Evolutionary conservation across 2,888 invertebrate species (phyloP), one percentile per base, ranked within the genome.

Genomic region (Plemyria rubiginata): DNA sequence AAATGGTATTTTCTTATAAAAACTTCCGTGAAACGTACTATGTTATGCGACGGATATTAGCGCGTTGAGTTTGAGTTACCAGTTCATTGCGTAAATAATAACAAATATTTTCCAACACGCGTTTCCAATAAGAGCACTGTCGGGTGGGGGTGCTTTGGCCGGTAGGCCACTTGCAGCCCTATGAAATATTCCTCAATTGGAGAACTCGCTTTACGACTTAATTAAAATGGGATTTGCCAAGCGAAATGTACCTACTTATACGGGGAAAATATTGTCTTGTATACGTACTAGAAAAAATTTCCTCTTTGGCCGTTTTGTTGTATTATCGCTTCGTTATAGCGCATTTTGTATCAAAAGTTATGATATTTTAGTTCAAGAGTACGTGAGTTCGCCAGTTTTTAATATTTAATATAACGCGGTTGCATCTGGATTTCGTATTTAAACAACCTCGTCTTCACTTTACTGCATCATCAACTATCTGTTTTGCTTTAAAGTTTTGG

Each of bases 71-170:
- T 73, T 79, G 79, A 83, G 85, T 84, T 87, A 85, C 83, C 80
- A 77, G 73, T 74, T 77, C n/a, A n/a, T n/a, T 75, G 82, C 81
- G 82, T 85, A 86, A 86, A 88, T 88, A 89, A 88, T 87, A 88
- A 87, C 84, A 85, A 86, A 86, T 81, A 86, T 86, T 88, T 84
- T 87, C 85, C 85, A 88, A 87, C 87, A 87, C 84, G 79, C 82
- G 82, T 55, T 77, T 77, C 80, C 82, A 80, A 84, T 84, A 87
- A 79, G 78, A 78, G 74, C 66, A 48, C 38, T 60, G 65, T 66
- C 66, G 68, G 28, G 41, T 29, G 32, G 57, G 50, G 68, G 46
- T 1, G 22, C 22, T 46, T 53, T 46, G 9, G 28, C 60, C 53
- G n/a, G 29, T 13, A 22, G 54, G 54, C 45, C 28, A 16, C 48